Conservation (phyloP, 2,888 invertebrate genomes). For the Homarus gammarus region DNA sequence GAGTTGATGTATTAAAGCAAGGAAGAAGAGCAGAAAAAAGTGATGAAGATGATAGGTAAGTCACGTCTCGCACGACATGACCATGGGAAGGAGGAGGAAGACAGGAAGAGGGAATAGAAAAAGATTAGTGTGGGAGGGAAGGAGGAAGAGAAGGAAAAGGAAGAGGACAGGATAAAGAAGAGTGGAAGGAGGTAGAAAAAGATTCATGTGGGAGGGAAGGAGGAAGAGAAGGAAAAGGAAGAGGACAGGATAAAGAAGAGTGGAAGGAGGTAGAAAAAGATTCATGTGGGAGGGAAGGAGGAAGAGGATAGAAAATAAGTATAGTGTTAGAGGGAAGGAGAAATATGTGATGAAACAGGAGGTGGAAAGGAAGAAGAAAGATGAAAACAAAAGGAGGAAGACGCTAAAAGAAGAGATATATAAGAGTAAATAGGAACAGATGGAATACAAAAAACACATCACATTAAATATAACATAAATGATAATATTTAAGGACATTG, state of each 20-base stretch:
- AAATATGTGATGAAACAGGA: background rate
- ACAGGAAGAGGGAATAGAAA: background rate
- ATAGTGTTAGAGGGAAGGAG: background rate
- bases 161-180: background rate
- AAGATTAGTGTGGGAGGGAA: background rate
- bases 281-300: background rate
- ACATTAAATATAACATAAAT: too few relatives aligned
- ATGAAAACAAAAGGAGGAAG: background rate
- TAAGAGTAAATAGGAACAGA: background rate
- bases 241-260: background rate
- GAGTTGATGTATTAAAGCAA: too few relatives aligned
- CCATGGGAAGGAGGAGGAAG: background rate
- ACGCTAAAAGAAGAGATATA: background rate
- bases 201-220: background rate
- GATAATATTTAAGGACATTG: too few relatives aligned
- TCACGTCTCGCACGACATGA: too few relatives aligned
- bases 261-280: background rate
- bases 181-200: background rate
- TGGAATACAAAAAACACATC: too few relatives aligned
- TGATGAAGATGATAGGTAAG: too few relatives aligned
- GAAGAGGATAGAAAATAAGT: background rate
- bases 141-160: background rate
- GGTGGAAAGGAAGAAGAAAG: background rate
- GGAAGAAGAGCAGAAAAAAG: too few relatives aligned
- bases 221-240: background rate